Percentiles rank a stretch among this genome's conserved stretches.
Evolutionary conservation across 2,113 vertebrate genomes (phyloP).

Genomic region (Trogon surrucura): DNA sequence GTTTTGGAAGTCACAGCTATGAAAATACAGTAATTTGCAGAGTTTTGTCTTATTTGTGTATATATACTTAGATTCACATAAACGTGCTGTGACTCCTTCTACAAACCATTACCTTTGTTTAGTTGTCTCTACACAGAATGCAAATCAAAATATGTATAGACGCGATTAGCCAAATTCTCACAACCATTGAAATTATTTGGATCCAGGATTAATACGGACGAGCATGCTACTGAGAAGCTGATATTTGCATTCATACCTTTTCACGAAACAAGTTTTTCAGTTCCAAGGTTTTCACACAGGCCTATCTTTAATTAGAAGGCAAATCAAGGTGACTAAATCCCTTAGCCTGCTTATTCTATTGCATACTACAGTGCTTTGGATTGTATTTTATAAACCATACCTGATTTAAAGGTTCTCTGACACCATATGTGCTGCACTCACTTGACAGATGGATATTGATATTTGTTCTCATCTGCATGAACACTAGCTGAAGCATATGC

Average conservation of each 20-base stretch:
- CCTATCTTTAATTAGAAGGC: not conserved
- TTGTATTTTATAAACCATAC: slow-evolving; percentile 49
- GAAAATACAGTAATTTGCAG: not conserved
- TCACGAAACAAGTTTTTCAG: not conserved
- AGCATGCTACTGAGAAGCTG: not conserved
- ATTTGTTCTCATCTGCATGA: slow-evolving; percentile 73
- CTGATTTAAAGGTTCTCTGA: slow-evolving; percentile 65
- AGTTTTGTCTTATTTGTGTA: not conserved
- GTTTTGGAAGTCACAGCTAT: not conserved
- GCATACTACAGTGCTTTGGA: slow-evolving; percentile 27
- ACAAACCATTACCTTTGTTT: not conserved
- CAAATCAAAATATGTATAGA: not conserved
- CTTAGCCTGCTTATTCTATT: not conserved
- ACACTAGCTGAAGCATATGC: slow-evolving; percentile 72
- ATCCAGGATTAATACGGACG: not conserved
- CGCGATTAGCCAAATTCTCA: not conserved
- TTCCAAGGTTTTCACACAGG: not conserved
- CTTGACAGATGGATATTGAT: slow-evolving; percentile 75
- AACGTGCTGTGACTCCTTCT: not conserved
- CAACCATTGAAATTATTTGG: not conserved
- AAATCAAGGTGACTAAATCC: slow-evolving; percentile 54
- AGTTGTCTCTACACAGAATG: not conserved
- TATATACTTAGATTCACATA: not conserved
- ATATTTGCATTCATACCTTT: not conserved
- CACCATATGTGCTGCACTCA: slow-evolving; percentile 65